Percentiles rank a stretch among this genome's conserved stretches.
Conservation (phyloP, 2,113 vertebrate species). For the Condylura cristata region DNA sequence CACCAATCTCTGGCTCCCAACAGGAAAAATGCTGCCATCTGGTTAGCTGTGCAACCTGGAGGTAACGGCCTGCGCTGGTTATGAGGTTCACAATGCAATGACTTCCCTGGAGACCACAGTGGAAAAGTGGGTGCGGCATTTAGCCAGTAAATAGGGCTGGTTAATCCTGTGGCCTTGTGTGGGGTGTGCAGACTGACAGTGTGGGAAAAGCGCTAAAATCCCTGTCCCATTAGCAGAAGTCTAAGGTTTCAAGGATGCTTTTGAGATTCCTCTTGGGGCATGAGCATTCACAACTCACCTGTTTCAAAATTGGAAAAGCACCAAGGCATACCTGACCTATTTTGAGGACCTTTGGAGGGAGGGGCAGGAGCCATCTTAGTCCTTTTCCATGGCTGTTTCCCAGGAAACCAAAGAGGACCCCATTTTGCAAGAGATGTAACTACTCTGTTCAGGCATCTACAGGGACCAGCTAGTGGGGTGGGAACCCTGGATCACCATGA, state of each 20-base stretch:
- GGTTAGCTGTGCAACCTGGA: too few relatives aligned
- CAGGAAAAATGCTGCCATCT: fast-evolving
- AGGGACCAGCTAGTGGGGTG: too few relatives aligned
- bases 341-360: too few relatives aligned
- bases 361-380: fast-evolving
- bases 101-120: not conserved
- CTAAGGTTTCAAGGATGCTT: too few relatives aligned
- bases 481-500: not conserved
- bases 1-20: not conserved
- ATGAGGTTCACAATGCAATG: not conserved
- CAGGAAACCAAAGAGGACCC: too few relatives aligned
- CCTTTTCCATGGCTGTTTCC: too few relatives aligned
- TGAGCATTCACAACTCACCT: not conserved
- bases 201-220: not conserved
- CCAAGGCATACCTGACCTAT: fast-evolving
- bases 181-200: too few relatives aligned
- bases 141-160: not conserved
- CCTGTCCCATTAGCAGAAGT: fast-evolving
- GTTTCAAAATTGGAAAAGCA: fast-evolving
- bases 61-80: not conserved
- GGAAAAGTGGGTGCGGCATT: not conserved
- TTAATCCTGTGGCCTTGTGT: not conserved
- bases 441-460: too few relatives aligned
- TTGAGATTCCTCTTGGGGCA: not conserved
- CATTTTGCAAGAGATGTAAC: too few relatives aligned